Evolutionary conservation across 2,888 invertebrate species (phyloP).

Genomic region (Epinotia ramella): DNA sequence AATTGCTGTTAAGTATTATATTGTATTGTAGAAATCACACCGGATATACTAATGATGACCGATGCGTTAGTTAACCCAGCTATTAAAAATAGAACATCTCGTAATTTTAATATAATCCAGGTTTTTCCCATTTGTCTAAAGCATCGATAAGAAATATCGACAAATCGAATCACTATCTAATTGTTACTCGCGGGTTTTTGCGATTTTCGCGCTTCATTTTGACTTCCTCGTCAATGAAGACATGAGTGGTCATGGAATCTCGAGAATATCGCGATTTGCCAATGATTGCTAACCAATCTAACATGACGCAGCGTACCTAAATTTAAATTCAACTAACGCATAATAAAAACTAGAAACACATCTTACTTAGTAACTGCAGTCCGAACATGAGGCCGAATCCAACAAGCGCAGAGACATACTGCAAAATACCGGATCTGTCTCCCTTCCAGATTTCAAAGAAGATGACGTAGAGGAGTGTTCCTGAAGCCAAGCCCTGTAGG

Average conservation of each 20-base stretch:
- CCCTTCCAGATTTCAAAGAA: constrained; percentile 95
- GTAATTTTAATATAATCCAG: not conserved
- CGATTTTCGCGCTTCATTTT: not conserved
- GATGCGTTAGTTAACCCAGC: not conserved
- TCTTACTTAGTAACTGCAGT: constrained; percentile 86
- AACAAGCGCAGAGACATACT: constrained; percentile 87
- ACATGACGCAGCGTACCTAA: too few relatives aligned
- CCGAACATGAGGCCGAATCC: constrained; percentile 91
- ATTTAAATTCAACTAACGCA: not conserved
- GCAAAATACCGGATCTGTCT: constrained; percentile 85
- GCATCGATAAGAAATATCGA: constrained; percentile 13
- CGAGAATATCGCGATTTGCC: not conserved
- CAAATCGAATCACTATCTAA: constrained; percentile 16
- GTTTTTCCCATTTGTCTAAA: not conserved
- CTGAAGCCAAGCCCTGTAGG: constrained; percentile 94
- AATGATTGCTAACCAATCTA: not conserved
- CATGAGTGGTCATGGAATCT: not conserved
- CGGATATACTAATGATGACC: not conserved
- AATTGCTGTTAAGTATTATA: not conserved
- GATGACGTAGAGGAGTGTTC: constrained; percentile 97
- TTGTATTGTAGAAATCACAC: not conserved
- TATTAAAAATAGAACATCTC: not conserved
- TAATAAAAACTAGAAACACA: constrained; percentile 7
- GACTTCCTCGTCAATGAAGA: not conserved
- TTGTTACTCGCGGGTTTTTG: too few relatives aligned